phyloP scores from a whole-genome alignment of 2,888 invertebrate genomes.

The Megaustenia siamemsis region DNA sequence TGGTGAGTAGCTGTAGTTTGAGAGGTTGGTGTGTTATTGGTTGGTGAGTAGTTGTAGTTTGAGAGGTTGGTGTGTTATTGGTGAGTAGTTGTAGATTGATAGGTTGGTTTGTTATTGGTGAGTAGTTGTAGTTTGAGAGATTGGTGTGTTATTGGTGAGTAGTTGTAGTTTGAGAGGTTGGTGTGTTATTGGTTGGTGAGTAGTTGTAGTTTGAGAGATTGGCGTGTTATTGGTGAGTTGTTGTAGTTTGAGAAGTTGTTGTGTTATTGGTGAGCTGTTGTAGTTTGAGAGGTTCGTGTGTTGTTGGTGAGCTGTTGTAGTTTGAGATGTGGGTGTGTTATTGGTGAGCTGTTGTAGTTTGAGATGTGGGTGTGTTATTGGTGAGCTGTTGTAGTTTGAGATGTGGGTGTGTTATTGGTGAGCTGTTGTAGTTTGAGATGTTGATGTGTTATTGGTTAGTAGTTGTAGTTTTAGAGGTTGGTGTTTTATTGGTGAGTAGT shows the following conservation, averaged over 20 bases:
- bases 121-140: not conserved
- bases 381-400: too few species aligned
- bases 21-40: too few species aligned
- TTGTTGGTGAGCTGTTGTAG: not conserved
- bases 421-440: too few species aligned
- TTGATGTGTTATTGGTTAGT: too few species aligned
- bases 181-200: not conserved
- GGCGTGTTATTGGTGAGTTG: not conserved
- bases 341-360: not conserved
- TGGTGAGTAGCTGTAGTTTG: too few species aligned
- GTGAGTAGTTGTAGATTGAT: not conserved
- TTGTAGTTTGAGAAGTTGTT: not conserved
- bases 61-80: not conserved
- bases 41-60: not conserved
- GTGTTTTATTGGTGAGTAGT: too few species aligned
- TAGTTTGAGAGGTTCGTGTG: not conserved
- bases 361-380: too few species aligned
- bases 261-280: not conserved
- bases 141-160: not conserved
- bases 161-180: not conserved
- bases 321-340: not conserved
- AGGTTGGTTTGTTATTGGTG: slow-evolving; percentile 60
- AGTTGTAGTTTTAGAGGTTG: too few species aligned
- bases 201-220: not conserved
- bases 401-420: too few species aligned